Conservation (phyloP, 92 coral and sea anemone genomes). For the Zoanthus sociatus region DNA sequence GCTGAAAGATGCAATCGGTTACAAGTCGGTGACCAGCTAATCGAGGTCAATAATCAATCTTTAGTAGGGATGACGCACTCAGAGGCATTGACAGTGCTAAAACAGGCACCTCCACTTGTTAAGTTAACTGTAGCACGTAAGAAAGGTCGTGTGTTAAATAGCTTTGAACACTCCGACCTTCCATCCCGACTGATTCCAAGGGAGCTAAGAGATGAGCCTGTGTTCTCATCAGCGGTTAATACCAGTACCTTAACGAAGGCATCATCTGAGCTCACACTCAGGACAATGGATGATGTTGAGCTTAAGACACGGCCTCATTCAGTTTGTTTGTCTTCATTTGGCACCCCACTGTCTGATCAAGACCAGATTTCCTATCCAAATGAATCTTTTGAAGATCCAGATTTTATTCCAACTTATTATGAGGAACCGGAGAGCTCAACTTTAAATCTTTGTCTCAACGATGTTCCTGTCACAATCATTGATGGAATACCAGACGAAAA, state of each 20-base stretch:
- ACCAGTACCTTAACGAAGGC: slow-evolving; percentile 82
- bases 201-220: slow-evolving; percentile 58
- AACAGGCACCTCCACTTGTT: slow-evolving; percentile 95
- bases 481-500: slow-evolving; percentile 86
- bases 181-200: not conserved
- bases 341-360: slow-evolving; percentile 70
- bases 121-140: slow-evolving; percentile 91
- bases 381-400: slow-evolving; percentile 70
- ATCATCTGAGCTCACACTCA: slow-evolving; percentile 71
- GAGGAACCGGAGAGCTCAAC: slow-evolving; percentile 80
- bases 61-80: slow-evolving; percentile 92
- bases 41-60: slow-evolving; percentile 89
- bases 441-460: slow-evolving; percentile 77
- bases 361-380: slow-evolving; percentile 39
- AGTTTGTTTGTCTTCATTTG: slow-evolving; percentile 78
- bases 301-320: slow-evolving; percentile 75
- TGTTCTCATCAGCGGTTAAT: slow-evolving; percentile 74
- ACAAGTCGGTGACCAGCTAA: slow-evolving; percentile 91
- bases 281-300: slow-evolving; percentile 63
- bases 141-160: slow-evolving; percentile 65
- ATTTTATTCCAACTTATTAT: slow-evolving; percentile 55
- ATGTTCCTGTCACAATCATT: slow-evolving; percentile 86
- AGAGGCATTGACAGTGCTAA: slow-evolving; percentile 85
- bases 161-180: not conserved
- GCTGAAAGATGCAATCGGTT: slow-evolving; percentile 91